phyloP scores from a whole-genome alignment of 1,140 invertebrate species.

The Pseudomyrmex gracilis region DNA sequence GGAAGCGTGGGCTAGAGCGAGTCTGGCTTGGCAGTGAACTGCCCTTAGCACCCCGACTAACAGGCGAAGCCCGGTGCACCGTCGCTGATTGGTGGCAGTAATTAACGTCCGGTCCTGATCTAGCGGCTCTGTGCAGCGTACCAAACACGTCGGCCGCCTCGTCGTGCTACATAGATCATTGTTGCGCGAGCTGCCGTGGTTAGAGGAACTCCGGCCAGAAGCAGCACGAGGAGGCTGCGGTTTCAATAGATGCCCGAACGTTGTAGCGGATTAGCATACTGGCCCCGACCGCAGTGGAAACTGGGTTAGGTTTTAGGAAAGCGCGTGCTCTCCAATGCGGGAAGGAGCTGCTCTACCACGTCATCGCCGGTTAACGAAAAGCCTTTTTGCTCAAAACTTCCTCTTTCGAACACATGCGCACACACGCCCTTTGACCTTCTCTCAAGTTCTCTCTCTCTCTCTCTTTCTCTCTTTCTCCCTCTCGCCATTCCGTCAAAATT shows the following conservation, averaged over 20 bases:
- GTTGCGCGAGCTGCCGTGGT: conserved; percentile 76
- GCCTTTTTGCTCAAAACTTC: conserved; percentile 64
- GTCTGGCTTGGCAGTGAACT: conserved; percentile 52
- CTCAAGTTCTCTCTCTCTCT: no score
- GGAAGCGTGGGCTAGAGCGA: background rate
- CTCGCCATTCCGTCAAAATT: conserved; percentile 45
- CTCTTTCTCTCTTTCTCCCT: background rate
- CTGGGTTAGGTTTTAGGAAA: conserved; percentile 71
- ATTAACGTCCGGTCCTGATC: conserved; percentile 81
- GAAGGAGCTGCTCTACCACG: conserved; percentile 51
- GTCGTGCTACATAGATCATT: conserved; percentile 80
- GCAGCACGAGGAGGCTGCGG: conserved; percentile 74
- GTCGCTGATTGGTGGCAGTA: conserved; percentile 81
- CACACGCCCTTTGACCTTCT: no score
- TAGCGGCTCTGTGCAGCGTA: conserved; percentile 73
- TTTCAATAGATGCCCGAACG: conserved; percentile 76
- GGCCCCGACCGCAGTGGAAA: conserved; percentile 73
- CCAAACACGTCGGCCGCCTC: conserved; percentile 73
- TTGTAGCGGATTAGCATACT: conserved; percentile 78
- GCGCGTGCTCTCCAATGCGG: conserved; percentile 38
- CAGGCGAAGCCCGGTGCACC: conserved; percentile 61
- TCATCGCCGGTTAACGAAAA: conserved; percentile 67
- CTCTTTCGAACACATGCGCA: conserved; percentile 26
- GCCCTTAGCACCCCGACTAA: conserved; percentile 62
- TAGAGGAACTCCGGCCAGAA: conserved; percentile 68